A percentile compares a stretch with the other conserved stretches of the same genome.
These are phyloP conservation scores for Isichthys henryi DNA, from an alignment of 2,113 vertebrate species.

Conservation along the genomic window DNA sequence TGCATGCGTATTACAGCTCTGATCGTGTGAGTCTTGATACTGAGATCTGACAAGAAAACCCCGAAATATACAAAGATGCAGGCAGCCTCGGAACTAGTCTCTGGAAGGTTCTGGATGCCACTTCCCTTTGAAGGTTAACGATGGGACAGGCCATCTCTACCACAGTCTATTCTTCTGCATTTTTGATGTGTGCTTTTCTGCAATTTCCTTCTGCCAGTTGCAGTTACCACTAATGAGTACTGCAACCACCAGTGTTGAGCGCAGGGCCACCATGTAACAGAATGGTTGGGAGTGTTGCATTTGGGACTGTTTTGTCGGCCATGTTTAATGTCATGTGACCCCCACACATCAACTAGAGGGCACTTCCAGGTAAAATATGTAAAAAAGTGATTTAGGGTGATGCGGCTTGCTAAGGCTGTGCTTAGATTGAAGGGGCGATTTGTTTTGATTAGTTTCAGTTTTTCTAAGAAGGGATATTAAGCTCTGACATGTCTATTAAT, in stretches of 20 bases:
- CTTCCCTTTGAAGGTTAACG: neutral
- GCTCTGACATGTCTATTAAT: neutral
- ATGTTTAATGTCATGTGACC: neutral
- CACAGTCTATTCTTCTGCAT: neutral
- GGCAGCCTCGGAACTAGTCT: neutral
- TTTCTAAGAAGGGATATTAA: neutral
- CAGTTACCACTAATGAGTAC: neutral
- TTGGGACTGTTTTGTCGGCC: neutral
- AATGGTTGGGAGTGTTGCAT: neutral
- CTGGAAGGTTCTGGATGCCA: neutral
- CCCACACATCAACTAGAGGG: neutral
- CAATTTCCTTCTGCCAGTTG: neutral
- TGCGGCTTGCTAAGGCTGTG: neutral
- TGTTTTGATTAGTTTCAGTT: neutral
- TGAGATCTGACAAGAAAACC: neutral
- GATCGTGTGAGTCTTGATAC: neutral
- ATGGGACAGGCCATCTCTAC: neutral
- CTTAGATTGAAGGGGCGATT: neutral
- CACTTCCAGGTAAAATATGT: slow-evolving; percentile 8
- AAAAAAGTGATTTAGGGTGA: neutral
- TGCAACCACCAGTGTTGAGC: neutral
- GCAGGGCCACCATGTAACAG: neutral
- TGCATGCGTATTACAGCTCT: neutral
- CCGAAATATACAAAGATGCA: neutral
- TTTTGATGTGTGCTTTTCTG: neutral